Evolutionary conservation across 2,888 invertebrate genomes (phyloP), one percentile per base, ranked within the genome.

Genomic region (Meiosimyza decipiens): DNA sequence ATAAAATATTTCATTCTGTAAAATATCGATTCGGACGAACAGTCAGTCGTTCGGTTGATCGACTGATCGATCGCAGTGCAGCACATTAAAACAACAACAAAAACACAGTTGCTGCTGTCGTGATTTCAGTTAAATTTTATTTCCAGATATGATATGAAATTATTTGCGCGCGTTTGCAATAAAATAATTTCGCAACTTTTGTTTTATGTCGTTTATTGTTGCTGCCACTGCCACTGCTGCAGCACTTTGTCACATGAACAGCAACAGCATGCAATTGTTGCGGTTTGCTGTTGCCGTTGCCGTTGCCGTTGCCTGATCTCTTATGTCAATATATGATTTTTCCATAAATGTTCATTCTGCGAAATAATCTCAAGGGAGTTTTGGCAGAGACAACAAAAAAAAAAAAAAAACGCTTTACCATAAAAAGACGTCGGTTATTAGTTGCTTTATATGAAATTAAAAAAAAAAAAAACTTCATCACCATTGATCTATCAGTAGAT

Each of bases 1-100:
- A 84, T 84, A 83, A 84, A 84, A 83, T 79, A 79, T 79, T 78
- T 77, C 78, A 77, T 78, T 80, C 77, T 77, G 77, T 78, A 77
- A 79, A 78, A 78, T 78, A 78, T 78, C 22, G 59, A 50, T 69
- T n/a, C 68, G 55, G 22, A 22, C 59, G 59, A 40, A 9, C 40
- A 40, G 40, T 40, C 40, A 9, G 28, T 28, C 40, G 40, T 40
- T 7, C 9, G 40, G 9, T 40, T 9, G 40, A 40, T 28, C 40
- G 40, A 40, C 40, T 40, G 40, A 28, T 60, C 57, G 55, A 52
- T 49, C 57, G 33, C 51, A 54, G 33, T 12, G 33, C 22, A 7
- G 16, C 9, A 33, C 9, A 33, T 66, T 52, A 28, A n/a, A 28
- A 40, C 33, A 51, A 12, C 40, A 28, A 54, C 33, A 51, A 12